Evolutionary conservation across 1,140 invertebrate genomes (phyloP).

Genomic region (Leptinotarsa texana): DNA sequence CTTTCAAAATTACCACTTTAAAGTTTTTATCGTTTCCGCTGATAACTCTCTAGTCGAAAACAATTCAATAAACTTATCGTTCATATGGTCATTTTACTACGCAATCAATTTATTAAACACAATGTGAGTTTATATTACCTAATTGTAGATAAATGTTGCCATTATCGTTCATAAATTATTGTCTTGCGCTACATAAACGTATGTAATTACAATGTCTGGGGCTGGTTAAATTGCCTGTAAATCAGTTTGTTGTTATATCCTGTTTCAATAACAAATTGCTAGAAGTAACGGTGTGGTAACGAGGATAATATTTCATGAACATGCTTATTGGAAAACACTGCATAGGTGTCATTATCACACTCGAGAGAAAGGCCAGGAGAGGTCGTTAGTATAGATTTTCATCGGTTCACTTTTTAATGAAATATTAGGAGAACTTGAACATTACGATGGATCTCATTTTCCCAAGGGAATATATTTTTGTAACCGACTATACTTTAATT

Average conservation of each 20-base stretch:
- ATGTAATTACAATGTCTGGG: constrained; percentile 6
- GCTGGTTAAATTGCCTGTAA: constrained; percentile 3
- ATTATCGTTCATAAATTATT: constrained; percentile 1
- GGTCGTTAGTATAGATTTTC: no score
- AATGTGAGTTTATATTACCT: not conserved
- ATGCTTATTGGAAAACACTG: not conserved
- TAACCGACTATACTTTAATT: no score
- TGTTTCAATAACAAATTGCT: constrained; percentile 8
- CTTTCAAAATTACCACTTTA: no score
- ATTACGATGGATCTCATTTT: no score
- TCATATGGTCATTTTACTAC: not conserved
- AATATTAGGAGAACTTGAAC: no score
- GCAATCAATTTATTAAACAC: not conserved
- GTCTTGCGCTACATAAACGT: constrained; percentile 2
- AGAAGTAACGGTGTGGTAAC: constrained; percentile 2
- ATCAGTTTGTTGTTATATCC: constrained; percentile 6
- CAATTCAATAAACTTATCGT: not conserved
- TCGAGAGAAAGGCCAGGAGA: not conserved
- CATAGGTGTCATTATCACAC: constrained; percentile 3
- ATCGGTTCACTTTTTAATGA: no score
- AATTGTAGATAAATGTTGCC: constrained; percentile 8
- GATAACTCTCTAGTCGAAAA: not conserved
- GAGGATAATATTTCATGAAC: constrained; percentile 8
- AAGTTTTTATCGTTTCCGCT: no score
- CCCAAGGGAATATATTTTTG: no score